These are phyloP conservation scores for Antennarius striatus DNA, from an alignment of 2,113 vertebrate genomes.

Conservation along the genomic window DNA sequence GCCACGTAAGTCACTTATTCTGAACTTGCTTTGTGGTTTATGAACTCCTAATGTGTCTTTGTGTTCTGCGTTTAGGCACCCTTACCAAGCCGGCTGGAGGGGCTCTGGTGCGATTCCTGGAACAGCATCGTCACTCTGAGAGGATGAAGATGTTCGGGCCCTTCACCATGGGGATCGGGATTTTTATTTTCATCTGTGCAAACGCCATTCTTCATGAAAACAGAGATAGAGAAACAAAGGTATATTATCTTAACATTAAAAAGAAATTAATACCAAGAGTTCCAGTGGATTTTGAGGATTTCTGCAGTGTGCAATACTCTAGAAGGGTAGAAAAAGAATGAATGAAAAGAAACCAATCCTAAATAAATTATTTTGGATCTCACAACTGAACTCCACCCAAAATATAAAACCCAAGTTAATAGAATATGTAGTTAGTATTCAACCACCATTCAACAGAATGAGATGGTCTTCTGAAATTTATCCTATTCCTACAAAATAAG, in stretches of 20 bases:
- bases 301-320: neutral
- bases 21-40: neutral
- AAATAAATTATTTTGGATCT: too few species aligned
- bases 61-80: constrained; percentile 24
- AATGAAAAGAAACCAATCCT: too few species aligned
- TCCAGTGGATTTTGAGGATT: neutral
- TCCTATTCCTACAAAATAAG: constrained; percentile 9
- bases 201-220: constrained; percentile 98
- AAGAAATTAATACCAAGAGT: neutral
- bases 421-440: constrained; percentile 3
- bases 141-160: constrained; percentile 99
- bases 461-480: neutral
- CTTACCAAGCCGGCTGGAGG: constrained; percentile 66
- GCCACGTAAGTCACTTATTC: constrained; percentile 37
- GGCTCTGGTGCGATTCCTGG: constrained; percentile 86
- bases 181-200: constrained; percentile 98
- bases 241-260: constrained; percentile 1
- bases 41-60: neutral
- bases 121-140: constrained; percentile 91
- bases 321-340: too few species aligned
- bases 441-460: neutral
- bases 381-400: neutral
- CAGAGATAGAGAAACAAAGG: constrained; percentile 96
- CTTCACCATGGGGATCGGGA: constrained; percentile 99
- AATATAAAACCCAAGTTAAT: neutral